phyloP scores from a whole-genome alignment of 2,888 invertebrate genomes.

The Macaria notata region DNA sequence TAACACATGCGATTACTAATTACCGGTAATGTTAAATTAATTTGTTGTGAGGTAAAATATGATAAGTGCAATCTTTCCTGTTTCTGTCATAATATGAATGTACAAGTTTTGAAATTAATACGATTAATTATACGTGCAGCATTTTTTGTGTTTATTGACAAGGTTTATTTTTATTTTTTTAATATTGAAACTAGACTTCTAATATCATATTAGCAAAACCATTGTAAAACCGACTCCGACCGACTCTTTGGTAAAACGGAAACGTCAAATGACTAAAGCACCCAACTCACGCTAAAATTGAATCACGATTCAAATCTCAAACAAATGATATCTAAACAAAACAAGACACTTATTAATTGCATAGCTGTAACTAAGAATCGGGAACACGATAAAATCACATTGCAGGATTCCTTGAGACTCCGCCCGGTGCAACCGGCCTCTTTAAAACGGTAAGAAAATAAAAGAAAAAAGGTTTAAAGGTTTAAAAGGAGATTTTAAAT shows the following conservation, averaged over 20 bases:
- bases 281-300: slow-evolving; percentile 6
- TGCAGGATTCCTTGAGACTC: slow-evolving; percentile 30
- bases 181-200: too few species aligned
- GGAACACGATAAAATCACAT: slow-evolving; percentile 36
- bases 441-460: slow-evolving; percentile 6
- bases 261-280: slow-evolving; percentile 12
- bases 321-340: slow-evolving; percentile 38
- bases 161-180: too few species aligned
- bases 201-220: too few species aligned
- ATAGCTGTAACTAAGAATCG: slow-evolving; percentile 32
- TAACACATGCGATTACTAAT: background rate
- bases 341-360: slow-evolving; percentile 37
- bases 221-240: too few species aligned
- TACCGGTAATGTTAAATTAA: background rate
- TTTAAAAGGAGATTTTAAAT: slow-evolving; percentile 26
- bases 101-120: too few species aligned
- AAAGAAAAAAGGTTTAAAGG: slow-evolving; percentile 5
- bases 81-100: too few species aligned
- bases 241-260: background rate
- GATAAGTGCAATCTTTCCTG: too few species aligned
- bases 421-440: slow-evolving; percentile 23
- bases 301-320: slow-evolving; percentile 30
- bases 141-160: too few species aligned
- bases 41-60: too few species aligned
- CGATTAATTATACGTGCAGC: too few species aligned